Conservation (phyloP, 2,797 vertebrate species). For the Lagodon rhomboides region DNA sequence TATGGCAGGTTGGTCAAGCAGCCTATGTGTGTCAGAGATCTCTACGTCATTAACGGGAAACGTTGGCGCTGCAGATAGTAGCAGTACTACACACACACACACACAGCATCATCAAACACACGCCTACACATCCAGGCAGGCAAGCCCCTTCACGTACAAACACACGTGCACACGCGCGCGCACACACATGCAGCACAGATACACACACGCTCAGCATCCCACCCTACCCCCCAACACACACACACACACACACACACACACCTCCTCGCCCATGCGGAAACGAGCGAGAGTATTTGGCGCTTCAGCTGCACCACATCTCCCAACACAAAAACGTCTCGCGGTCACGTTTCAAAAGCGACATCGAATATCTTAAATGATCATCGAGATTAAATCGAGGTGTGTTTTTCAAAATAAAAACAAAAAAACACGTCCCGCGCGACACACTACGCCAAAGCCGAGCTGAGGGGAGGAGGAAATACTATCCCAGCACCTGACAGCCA, state of each 20-base stretch:
- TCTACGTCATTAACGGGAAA: constrained; percentile 32
- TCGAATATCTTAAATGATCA: not conserved
- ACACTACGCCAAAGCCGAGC: constrained; percentile 45
- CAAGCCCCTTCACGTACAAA: constrained; percentile 55
- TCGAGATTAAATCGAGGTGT: not conserved
- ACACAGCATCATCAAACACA: constrained; percentile 39
- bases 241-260: constrained; percentile 26
- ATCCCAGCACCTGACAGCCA: constrained; percentile 61
- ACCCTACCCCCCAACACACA: constrained; percentile 6
- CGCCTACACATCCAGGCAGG: constrained; percentile 61
- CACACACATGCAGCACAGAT: constrained; percentile 21
- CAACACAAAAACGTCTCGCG: not conserved
- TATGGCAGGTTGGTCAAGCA: not conserved
- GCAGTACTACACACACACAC: constrained; percentile 41
- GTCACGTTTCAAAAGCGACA: not conserved
- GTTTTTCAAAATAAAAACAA: not conserved
- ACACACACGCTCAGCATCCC: constrained; percentile 26
- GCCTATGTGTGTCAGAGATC: not conserved
- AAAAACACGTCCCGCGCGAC: constrained; percentile 13
- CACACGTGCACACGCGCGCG: constrained; percentile 29
- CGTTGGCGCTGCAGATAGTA: constrained; percentile 33
- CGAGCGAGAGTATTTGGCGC: constrained; percentile 16
- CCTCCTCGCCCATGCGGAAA: constrained; percentile 67
- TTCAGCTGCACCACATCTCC: constrained; percentile 40
- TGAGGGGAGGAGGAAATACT: constrained; percentile 57